phyloP scores from a whole-genome alignment of 2,797 vertebrate genomes.

The Enteromius trimaculatus region DNA sequence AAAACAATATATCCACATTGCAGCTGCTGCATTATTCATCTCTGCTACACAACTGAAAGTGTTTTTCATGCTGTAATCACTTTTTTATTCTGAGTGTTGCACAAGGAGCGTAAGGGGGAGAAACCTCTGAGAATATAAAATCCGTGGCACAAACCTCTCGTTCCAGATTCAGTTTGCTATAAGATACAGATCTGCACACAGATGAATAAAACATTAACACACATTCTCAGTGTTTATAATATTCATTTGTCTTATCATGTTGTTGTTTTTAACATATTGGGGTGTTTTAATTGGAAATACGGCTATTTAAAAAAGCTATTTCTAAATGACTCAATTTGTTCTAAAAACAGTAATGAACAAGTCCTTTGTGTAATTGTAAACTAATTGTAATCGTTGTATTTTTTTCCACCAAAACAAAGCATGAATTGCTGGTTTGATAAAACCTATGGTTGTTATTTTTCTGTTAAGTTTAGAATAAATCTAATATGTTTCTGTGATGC shows the following conservation, averaged over 20 bases:
- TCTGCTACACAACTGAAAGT: neutral
- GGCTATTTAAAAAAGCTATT: neutral
- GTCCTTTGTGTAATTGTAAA: neutral
- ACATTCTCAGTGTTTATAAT: neutral
- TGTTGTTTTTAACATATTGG: neutral
- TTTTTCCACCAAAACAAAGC: neutral
- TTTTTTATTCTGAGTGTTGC: neutral
- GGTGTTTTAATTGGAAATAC: slow-evolving; percentile 2
- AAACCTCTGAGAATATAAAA: neutral
- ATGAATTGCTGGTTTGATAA: neutral
- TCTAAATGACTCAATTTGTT: too few relatives aligned
- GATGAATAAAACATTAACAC: neutral
- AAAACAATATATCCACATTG: slow-evolving; percentile 15
- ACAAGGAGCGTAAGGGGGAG: neutral
- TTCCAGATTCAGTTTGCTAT: neutral
- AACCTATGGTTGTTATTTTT: neutral
- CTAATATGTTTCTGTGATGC: neutral
- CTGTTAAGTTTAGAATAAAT: neutral
- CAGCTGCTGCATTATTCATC: slow-evolving; percentile 45
- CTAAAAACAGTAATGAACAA: neutral
- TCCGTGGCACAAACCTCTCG: neutral
- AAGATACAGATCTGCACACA: neutral
- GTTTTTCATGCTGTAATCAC: neutral
- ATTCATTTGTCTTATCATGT: neutral
- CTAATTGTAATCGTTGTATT: neutral